Evolutionary conservation across 2,113 vertebrate genomes (phyloP).

Genomic region (Turnix velox): DNA sequence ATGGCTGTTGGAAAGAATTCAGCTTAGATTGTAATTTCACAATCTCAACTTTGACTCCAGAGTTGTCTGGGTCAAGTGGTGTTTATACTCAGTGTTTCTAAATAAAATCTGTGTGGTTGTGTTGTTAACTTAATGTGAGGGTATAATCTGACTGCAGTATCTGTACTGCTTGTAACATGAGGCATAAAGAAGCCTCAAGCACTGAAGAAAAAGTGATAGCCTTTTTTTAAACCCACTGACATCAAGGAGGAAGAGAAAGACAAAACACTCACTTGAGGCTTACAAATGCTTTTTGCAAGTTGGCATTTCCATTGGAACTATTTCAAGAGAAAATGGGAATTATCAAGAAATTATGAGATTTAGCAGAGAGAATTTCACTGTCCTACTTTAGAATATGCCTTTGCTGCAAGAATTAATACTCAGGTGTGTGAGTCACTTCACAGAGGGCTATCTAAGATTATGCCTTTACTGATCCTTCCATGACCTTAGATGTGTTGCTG

Average conservation of each 20-base stretch:
- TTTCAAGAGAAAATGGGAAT: background rate
- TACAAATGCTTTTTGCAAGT: background rate
- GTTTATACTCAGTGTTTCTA: background rate
- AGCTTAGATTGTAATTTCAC: background rate
- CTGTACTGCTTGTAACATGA: background rate
- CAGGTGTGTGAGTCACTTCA: background rate
- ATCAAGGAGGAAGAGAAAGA: background rate
- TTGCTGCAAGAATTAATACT: background rate
- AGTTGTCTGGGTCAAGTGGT: background rate
- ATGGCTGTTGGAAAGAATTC: background rate
- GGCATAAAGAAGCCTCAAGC: background rate
- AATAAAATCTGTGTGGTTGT: background rate
- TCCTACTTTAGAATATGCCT: background rate
- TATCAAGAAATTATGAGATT: background rate
- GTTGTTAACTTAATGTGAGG: background rate
- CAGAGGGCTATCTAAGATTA: background rate
- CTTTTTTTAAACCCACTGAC: background rate
- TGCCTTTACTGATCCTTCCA: background rate
- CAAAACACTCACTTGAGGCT: background rate
- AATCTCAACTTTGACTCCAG: background rate
- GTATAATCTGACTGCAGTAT: background rate
- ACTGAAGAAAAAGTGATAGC: background rate
- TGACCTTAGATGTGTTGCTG: background rate
- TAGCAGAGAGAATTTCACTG: background rate
- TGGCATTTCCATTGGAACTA: background rate